These are phyloP conservation scores for Drosophila oshimai DNA, from an alignment of 1,140 invertebrate genomes.

Conservation along the genomic window DNA sequence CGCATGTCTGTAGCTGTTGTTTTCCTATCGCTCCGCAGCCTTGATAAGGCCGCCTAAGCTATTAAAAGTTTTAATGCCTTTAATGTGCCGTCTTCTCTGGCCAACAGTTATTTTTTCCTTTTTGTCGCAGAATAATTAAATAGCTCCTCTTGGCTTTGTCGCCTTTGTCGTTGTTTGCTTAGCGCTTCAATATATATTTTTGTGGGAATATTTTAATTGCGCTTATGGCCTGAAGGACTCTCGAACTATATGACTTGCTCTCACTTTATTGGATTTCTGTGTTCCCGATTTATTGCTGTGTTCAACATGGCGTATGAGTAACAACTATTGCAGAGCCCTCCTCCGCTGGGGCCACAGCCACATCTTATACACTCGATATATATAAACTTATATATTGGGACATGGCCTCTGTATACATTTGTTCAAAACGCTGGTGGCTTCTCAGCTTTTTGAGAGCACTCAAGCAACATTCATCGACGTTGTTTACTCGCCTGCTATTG, in stretches of 20 bases:
- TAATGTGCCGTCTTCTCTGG: slow-evolving; percentile 12
- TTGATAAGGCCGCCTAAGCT: slow-evolving; percentile 66
- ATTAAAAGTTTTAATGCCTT: slow-evolving; percentile 69
- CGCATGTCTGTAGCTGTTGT: slow-evolving; percentile 18
- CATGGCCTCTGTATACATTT: slow-evolving; percentile 16
- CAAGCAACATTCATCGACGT: slow-evolving; percentile 73
- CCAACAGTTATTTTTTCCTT: neutral
- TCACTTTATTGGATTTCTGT: slow-evolving; percentile 25
- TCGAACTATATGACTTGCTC: slow-evolving; percentile 7
- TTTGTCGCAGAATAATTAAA: slow-evolving; percentile 60
- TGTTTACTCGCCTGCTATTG: slow-evolving; percentile 73
- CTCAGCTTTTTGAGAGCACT: slow-evolving; percentile 56
- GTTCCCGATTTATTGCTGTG: slow-evolving; percentile 50
- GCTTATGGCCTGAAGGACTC: slow-evolving; percentile 21
- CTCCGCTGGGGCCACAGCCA: slow-evolving; percentile 3
- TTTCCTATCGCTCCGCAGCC: slow-evolving; percentile 2
- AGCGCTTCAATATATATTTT: slow-evolving; percentile 18
- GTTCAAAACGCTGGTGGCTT: slow-evolving; percentile 23
- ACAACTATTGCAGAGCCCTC: slow-evolving; percentile 34
- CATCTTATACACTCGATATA: neutral
- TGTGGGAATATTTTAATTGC: slow-evolving; percentile 49
- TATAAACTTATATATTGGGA: neutral
- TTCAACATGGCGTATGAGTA: slow-evolving; percentile 69
- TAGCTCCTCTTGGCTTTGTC: slow-evolving; percentile 47
- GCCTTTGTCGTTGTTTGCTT: slow-evolving; percentile 13